Evolutionary conservation across 2,113 vertebrate genomes (phyloP).

Genomic region (Camelus dromedarius): DNA sequence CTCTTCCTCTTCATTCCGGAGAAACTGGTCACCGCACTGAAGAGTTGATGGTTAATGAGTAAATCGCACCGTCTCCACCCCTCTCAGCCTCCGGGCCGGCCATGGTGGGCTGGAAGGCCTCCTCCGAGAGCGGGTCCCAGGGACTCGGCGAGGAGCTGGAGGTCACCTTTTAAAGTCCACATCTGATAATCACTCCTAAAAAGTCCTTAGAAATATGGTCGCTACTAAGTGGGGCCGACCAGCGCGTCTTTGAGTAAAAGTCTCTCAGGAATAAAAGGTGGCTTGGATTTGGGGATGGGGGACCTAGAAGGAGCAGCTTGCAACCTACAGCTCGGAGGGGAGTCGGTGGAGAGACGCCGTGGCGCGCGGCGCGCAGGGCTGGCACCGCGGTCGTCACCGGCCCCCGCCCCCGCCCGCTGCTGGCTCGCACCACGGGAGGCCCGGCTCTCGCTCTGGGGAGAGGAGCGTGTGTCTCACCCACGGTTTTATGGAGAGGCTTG

Average conservation of each 20-base stretch:
- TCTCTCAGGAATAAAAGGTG: background rate
- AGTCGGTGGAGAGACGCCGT: background rate
- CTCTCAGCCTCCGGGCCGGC: background rate
- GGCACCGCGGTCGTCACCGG: no score
- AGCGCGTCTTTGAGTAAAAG: background rate
- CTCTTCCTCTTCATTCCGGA: background rate
- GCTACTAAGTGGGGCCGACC: background rate
- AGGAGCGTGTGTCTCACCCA: background rate
- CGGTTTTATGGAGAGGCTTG: background rate
- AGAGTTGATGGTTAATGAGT: background rate
- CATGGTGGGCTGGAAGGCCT: background rate
- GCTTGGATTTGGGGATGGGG: background rate
- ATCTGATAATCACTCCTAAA: no score
- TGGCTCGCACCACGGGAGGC: no score
- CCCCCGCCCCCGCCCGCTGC: no score
- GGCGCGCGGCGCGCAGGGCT: no score
- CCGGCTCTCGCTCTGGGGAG: background rate
- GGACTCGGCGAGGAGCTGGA: background rate
- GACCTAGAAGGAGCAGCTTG: background rate
- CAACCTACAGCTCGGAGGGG: background rate
- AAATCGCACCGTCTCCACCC: background rate
- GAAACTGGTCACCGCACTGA: background rate
- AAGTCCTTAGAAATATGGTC: background rate
- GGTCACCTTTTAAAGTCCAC: background rate
- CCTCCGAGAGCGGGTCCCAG: background rate